These are phyloP conservation scores for Polyploca ridens DNA, from an alignment of 2,888 invertebrate species.

Conservation along the genomic window DNA sequence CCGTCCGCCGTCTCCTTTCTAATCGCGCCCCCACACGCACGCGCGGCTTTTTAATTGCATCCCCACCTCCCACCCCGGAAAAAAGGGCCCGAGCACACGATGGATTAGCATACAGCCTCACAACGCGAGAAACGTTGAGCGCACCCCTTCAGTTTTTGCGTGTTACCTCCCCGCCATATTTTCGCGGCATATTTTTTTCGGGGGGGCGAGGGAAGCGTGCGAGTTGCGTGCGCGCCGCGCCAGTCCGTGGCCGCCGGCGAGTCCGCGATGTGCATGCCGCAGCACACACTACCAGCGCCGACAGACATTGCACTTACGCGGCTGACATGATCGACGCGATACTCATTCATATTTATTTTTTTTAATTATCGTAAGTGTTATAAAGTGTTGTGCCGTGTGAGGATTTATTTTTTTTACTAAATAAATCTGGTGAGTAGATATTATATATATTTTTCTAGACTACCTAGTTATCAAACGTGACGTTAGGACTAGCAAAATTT, in stretches of 20 bases:
- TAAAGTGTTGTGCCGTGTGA: constrained; percentile 41
- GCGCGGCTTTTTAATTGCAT: constrained; percentile 84
- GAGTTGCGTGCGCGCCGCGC: constrained; percentile 74
- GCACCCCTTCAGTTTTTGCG: constrained; percentile 82
- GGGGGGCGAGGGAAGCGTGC: constrained; percentile 51
- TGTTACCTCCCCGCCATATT: constrained; percentile 75
- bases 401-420: constrained; percentile 34
- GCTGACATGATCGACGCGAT: constrained; percentile 40
- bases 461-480: constrained; percentile 64
- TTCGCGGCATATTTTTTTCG: constrained; percentile 72
- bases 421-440: constrained; percentile 39
- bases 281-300: constrained; percentile 34
- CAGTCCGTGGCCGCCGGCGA: constrained; percentile 80
- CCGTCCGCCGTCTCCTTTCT: constrained; percentile 79
- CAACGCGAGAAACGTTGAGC: constrained; percentile 64
- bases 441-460: constrained; percentile 43
- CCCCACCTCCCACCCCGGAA: constrained; percentile 78
- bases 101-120: constrained; percentile 83
- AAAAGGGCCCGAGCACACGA: constrained; percentile 76
- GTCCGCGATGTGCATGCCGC: constrained; percentile 68
- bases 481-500: constrained; percentile 76
- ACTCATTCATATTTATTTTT: constrained; percentile 33
- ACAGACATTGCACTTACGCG: constrained; percentile 53
- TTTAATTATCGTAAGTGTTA: constrained; percentile 53
- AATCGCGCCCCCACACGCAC: constrained; percentile 83